Conservation (phyloP, 1,140 invertebrate species). For the Caenorhabditis inopinata region DNA sequence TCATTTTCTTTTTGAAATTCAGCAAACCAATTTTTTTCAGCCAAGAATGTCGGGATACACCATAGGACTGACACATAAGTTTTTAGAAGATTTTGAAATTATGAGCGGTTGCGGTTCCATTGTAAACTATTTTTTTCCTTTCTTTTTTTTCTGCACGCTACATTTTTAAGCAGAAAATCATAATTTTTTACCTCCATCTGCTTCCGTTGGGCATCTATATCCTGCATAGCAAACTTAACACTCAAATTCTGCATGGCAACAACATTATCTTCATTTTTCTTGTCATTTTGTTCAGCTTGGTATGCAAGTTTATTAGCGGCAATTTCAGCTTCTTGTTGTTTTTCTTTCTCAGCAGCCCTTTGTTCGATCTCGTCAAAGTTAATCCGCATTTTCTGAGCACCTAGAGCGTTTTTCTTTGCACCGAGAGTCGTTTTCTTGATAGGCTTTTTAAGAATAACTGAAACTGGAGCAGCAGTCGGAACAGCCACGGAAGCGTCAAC, state of each 20-base stretch:
- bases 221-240: constrained; percentile 22
- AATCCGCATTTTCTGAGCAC: constrained; percentile 85
- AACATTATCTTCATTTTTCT: background rate
- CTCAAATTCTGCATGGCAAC: background rate
- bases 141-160: too few species aligned
- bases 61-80: too few species aligned
- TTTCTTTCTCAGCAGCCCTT: constrained; percentile 77
- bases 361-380: constrained; percentile 95
- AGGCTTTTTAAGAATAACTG: constrained; percentile 58
- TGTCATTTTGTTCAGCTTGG: background rate
- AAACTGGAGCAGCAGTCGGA: constrained; percentile 32
- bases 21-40: too few species aligned
- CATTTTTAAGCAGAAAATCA: too few species aligned
- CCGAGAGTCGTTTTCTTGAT: constrained; percentile 62
- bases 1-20: too few species aligned
- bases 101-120: too few species aligned
- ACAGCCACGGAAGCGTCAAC: background rate
- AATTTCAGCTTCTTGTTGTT: constrained; percentile 61
- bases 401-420: constrained; percentile 82
- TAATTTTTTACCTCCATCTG: constrained; percentile 30
- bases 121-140: too few species aligned
- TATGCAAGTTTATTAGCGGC: constrained; percentile 26
- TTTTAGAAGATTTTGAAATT: too few species aligned
- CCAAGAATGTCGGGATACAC: too few species aligned
- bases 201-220: constrained; percentile 28